Base-by-base conservation (phyloP, 2,888 invertebrate species). In the Polyommatus icarus region DNA sequence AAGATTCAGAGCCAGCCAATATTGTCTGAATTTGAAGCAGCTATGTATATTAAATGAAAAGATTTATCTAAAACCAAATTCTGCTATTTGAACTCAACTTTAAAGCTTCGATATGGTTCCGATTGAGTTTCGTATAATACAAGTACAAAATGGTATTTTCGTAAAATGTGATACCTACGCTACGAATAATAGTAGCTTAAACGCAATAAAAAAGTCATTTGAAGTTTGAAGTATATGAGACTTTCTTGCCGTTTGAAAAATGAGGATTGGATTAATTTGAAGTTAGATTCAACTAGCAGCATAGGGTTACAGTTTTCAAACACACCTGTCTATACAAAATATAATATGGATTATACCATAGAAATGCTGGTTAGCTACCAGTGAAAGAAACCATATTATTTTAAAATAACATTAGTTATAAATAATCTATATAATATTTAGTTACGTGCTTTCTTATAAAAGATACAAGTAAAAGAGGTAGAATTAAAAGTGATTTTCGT, bases 401-500 rank as follows among this genome's bases (percentile, higher is more conserved):
- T 10, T 3, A 67, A 67, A 29, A 67, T 18, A 18, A 32, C 5
- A 29, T 59, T 67, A 29, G 29, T 29, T 67, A 36, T 36, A 36
- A 1, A 5, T 67, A 67, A 67, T 67, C 29, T 67, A 7, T 67
- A 67, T 67, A 29, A 67, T 67, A 29, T 67, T 32, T 32, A 67
- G 12, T 67, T 6, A 32, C 7, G 6, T 67, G 15, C 67, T 6
- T 67, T 67, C 67, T 67, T 67, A 32, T 67, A 12, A 61, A 61
- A 61, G 24, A 24, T 24, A 61, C 61, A 61, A 4, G 29, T 67
- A 57, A 75, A 29, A 36, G 75, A 32, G 29, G 59, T 79, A 79
- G 77, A 57, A 20, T 78, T 77, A 46, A 20, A 87, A 88, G 88
- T 88, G 87, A 89, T 89, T 88, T 84, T 85, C 83, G 79, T 79